phyloP scores from a whole-genome alignment of 2,113 vertebrate species.

The Bufo gargarizans region DNA sequence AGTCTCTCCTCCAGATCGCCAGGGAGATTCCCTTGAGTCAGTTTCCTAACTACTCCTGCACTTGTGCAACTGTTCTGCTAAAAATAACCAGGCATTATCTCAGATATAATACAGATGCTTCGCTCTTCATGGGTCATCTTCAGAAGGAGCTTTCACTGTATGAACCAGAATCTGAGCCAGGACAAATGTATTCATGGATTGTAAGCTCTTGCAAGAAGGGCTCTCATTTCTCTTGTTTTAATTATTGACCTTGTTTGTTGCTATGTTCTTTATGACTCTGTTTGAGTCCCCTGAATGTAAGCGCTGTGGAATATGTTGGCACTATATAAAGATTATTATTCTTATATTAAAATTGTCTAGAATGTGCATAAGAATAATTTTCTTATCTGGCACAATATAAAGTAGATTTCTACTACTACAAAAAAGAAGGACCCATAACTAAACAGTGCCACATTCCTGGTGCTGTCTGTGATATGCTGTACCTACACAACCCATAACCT shows the following conservation, averaged over 20 bases:
- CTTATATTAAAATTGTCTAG: too few relatives aligned
- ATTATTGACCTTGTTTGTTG: too few relatives aligned
- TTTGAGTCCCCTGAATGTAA: too few relatives aligned
- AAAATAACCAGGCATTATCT: slow-evolving; percentile 35
- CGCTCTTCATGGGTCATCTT: background rate
- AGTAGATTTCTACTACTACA: too few relatives aligned
- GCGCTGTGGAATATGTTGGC: too few relatives aligned
- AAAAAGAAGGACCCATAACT: background rate
- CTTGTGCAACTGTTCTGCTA: slow-evolving; percentile 49
- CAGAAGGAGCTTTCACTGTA: background rate
- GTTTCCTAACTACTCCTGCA: slow-evolving; percentile 51
- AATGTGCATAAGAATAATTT: too few relatives aligned
- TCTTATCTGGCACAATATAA: too few relatives aligned
- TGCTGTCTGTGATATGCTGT: background rate
- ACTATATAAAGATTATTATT: too few relatives aligned
- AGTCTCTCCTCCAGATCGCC: slow-evolving; percentile 48
- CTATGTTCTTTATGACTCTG: too few relatives aligned
- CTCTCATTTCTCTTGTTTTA: too few relatives aligned
- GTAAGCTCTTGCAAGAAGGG: too few relatives aligned
- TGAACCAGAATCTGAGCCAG: background rate
- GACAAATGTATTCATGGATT: background rate
- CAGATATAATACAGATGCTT: slow-evolving; percentile 6
- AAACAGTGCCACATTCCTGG: background rate
- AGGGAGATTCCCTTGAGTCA: slow-evolving; percentile 55
- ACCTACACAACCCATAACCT: background rate